Conservation (phyloP, 2,888 invertebrate species). For the Caenorhabditis angaria region DNA sequence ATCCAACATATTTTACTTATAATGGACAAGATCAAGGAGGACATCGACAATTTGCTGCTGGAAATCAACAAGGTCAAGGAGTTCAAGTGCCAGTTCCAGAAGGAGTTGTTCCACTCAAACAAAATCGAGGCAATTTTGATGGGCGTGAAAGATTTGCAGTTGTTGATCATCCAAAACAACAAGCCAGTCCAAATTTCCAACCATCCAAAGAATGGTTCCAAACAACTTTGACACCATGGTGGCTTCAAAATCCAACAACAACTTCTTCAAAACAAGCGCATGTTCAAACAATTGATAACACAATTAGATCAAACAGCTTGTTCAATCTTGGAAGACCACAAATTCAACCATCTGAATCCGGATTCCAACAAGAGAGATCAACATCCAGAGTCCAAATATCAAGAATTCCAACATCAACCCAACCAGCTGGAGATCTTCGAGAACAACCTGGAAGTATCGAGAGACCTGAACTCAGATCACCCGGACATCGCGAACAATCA, state of each 20-base stretch:
- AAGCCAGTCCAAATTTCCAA: conserved; percentile 15
- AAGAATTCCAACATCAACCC: too few species aligned
- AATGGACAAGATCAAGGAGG: conserved; percentile 52
- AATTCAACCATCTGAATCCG: neutral
- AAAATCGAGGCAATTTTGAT: conserved; percentile 17
- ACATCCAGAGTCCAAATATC: neutral
- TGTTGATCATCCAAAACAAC: neutral
- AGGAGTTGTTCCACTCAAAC: neutral
- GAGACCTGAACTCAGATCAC: neutral
- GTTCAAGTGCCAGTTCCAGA: neutral
- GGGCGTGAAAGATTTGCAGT: conserved; percentile 11
- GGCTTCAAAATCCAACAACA: conserved; percentile 32
- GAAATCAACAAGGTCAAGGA: neutral
- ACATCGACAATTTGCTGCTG: conserved; percentile 31
- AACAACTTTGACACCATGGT: conserved; percentile 34
- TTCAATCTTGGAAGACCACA: neutral
- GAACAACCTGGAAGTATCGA: neutral
- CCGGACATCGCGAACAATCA: neutral
- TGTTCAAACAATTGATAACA: too few species aligned
- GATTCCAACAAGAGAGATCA: neutral
- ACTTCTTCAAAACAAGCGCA: conserved; percentile 12
- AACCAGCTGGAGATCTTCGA: too few species aligned
- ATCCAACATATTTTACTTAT: conserved; percentile 54
- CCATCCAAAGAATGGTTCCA: conserved; percentile 26
- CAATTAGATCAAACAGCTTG: too few species aligned